Percentiles rank a stretch among this genome's conserved stretches.
phyloP scores from a whole-genome alignment of 2,797 vertebrate species.

The Bovichtus variegatus region DNA sequence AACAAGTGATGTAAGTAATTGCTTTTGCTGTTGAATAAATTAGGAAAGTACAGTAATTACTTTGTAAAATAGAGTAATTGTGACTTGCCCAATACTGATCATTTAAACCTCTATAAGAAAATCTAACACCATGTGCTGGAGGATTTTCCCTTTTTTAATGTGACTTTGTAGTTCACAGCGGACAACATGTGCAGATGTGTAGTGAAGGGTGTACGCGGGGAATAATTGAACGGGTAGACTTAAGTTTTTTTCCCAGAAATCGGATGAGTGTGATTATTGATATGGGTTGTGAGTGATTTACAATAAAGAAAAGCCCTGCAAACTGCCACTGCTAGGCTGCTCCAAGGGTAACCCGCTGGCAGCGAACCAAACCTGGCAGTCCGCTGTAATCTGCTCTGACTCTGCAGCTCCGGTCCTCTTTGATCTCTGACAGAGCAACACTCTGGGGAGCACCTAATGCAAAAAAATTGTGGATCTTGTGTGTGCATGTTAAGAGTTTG shows the following conservation, averaged over 20 bases:
- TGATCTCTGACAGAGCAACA: slow-evolving; percentile 45
- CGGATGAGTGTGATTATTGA: slow-evolving; percentile 41
- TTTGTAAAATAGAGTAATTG: not conserved
- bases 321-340: slow-evolving; percentile 32
- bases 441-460: slow-evolving; percentile 27
- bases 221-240: slow-evolving; percentile 7
- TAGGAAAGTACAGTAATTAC: not conserved
- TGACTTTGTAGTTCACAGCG: not conserved
- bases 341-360: slow-evolving; percentile 63
- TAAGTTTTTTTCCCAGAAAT: slow-evolving; percentile 20
- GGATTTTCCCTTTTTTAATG: not conserved
- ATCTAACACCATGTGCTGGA: not conserved
- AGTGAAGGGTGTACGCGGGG: not conserved
- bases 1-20: not conserved
- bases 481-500: not conserved
- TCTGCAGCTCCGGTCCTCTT: slow-evolving; percentile 45
- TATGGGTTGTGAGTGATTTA: slow-evolving; percentile 46
- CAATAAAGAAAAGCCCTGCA: slow-evolving; percentile 45
- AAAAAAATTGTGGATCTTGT: slow-evolving; percentile 16
- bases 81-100: no score
- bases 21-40: slow-evolving; percentile 6
- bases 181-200: slow-evolving; percentile 1
- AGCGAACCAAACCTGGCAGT: slow-evolving; percentile 52
- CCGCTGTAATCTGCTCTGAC: slow-evolving; percentile 48
- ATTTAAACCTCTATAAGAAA: no score